Evolutionary conservation across 92 coral and sea anemone species (phyloP), one percentile per base, ranked within the genome.

Genomic region (Palythoa grandiflora): DNA sequence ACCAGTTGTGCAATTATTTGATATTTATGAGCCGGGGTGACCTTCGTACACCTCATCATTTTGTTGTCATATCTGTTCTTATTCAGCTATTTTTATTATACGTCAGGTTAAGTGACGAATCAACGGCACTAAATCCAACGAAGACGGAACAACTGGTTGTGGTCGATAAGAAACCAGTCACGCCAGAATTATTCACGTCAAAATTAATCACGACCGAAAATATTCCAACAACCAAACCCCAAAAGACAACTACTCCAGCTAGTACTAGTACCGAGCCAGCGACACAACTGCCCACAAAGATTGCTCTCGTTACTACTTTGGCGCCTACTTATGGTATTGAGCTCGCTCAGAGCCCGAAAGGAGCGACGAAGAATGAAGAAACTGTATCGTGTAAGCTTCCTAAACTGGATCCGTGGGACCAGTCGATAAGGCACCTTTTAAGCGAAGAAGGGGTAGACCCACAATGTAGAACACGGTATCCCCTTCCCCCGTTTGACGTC

Each of bases 361-460:
- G 60, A 48, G 39, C 59, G 54, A 54, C 51, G 59, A 13, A 77
- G 35, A 19, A 28, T 8, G 73, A 59, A 21, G 86, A 66, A 55
- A 79, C 75, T 15, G 20, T 89, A 11, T 86, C 60, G n/a, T 95
- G 98, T 78, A 95, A 93, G 84, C 87, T 95, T 28, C 98, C 98
- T 36, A 60, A 76, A 38, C 76, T 95, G 40, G 87, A 95, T 88
- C 96, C 98, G n/a, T 94, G 94, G 96, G 96, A 95, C 86, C 93
- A 80, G 20, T 89, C 93, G 54, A 94, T 95, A 63, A 88, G 78
- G 1, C 95, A 92, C 55, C 91, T 95, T 37, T 59, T 94, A 9
- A 66, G n/a, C 8, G 96, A 94, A 71, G 95, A 88, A 68, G 98
- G 98, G 16, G 87, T 90, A 70, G 92, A 95, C 13, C 94, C 96